Evolutionary conservation across 2,888 invertebrate genomes (phyloP).

Genomic region (Tenthredo mesomela): DNA sequence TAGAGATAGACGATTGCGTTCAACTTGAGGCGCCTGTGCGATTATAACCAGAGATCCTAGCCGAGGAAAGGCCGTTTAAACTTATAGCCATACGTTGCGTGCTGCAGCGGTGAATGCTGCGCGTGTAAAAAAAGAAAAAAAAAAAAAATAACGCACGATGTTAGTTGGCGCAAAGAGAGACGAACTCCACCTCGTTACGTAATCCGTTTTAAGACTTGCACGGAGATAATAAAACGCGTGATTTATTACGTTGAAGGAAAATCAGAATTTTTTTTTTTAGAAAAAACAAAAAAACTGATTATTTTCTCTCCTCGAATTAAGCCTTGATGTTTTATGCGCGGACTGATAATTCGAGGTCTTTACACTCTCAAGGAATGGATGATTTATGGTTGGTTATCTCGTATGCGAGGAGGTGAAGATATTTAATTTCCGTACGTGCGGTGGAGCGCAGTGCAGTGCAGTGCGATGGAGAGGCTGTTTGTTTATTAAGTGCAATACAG

Average conservation of each 20-base stretch:
- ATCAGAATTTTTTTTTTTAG: too few species aligned
- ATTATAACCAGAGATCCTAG: background rate
- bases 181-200: slow-evolving; percentile 14
- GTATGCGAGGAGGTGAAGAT: background rate
- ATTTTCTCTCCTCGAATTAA: background rate
- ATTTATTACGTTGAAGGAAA: too few species aligned
- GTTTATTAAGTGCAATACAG: slow-evolving; percentile 57
- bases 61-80: slow-evolving; percentile 3
- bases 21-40: background rate
- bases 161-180: background rate
- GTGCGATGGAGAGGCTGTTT: slow-evolving; percentile 53
- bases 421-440: slow-evolving; percentile 41
- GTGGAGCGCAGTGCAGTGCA: background rate
- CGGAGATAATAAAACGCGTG: background rate
- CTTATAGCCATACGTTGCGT: slow-evolving; percentile 7
- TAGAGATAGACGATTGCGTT: background rate
- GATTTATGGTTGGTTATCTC: slow-evolving; percentile 25
- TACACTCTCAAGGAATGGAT: background rate
- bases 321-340: background rate
- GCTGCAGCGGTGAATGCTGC: background rate
- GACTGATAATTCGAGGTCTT: background rate
- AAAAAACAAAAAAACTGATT: background rate
- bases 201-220: background rate
- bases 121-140: background rate
- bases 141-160: background rate